A percentile compares a stretch with the other conserved stretches of the same genome.
Conservation (phyloP, 2,888 invertebrate genomes). For the Nezara viridula region DNA sequence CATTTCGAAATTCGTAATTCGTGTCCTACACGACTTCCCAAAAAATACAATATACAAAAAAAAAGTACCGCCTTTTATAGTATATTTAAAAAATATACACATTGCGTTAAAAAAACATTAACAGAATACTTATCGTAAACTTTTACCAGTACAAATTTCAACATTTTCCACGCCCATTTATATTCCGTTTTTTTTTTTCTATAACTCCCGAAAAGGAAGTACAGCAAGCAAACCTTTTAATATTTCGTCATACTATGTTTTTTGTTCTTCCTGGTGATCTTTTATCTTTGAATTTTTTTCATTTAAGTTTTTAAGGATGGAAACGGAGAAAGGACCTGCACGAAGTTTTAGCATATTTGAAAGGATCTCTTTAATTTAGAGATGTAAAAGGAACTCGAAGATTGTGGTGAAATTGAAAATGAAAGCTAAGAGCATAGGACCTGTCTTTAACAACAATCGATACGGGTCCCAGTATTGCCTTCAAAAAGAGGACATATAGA, state of each 20-base stretch:
- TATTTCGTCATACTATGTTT: not conserved
- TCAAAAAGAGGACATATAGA: too few species aligned
- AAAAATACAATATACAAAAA: too few species aligned
- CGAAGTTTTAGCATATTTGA: not conserved
- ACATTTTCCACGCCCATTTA: too few species aligned
- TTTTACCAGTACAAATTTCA: not conserved
- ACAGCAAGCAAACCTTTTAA: not conserved
- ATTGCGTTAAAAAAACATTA: too few species aligned
- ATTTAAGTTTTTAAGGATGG: not conserved
- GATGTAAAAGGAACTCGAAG: not conserved
- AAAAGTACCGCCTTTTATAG: too few species aligned
- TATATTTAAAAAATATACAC: too few species aligned
- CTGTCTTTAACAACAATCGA: not conserved
- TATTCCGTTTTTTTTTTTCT: not conserved
- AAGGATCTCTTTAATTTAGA: not conserved
- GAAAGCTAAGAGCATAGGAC: not conserved
- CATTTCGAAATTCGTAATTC: too few species aligned
- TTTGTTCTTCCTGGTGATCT: not conserved
- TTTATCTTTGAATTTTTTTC: not conserved
- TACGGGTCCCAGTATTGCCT: too few species aligned
- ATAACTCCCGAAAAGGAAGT: not conserved
- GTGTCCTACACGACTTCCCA: too few species aligned
- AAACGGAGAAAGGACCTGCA: not conserved
- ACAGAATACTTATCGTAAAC: not conserved
- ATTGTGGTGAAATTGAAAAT: not conserved